A percentile compares a stretch with the other conserved stretches of the same genome.
Evolutionary conservation across 2,888 invertebrate species (phyloP).

Genomic region (Trisateles emortualis): DNA sequence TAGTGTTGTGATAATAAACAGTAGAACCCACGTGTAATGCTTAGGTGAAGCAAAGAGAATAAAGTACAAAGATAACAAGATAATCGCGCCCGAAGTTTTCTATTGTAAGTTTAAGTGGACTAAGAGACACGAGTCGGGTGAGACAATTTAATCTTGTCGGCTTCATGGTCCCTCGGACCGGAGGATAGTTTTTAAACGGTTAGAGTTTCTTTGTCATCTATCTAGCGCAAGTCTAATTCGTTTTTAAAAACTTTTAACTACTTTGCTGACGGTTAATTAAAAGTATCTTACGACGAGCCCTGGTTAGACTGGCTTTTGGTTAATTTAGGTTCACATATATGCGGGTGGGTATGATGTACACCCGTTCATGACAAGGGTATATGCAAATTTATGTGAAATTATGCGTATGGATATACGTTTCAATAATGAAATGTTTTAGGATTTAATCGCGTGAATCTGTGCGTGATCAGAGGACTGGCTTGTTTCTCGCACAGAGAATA

Average conservation of each 20-base stretch:
- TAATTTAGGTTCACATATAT: not conserved
- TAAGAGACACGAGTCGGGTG: constrained; percentile 65
- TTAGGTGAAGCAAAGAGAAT: constrained; percentile 47
- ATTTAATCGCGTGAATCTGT: no score
- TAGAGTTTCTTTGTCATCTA: constrained; percentile 71
- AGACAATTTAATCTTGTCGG: constrained; percentile 80
- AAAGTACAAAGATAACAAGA: constrained; percentile 73
- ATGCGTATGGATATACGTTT: not conserved
- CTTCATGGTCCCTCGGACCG: constrained; percentile 62
- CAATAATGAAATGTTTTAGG: not conserved
- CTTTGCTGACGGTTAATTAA: constrained; percentile 57
- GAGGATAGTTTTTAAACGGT: constrained; percentile 73
- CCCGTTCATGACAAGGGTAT: no score
- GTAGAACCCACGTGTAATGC: constrained; percentile 32
- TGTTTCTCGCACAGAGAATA: no score
- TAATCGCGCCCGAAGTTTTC: constrained; percentile 74
- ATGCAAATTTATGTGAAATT: no score
- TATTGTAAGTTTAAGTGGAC: constrained; percentile 72
- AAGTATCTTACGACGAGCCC: constrained; percentile 35
- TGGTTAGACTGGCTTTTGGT: constrained; percentile 12
- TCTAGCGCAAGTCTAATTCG: constrained; percentile 61
- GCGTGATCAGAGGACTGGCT: no score
- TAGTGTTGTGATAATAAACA: constrained; percentile 32
- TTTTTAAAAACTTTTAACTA: constrained; percentile 64
- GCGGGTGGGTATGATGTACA: not conserved